These are phyloP conservation scores for Australoheros facetus DNA, from an alignment of 2,797 vertebrate genomes.

Conservation along the genomic window DNA sequence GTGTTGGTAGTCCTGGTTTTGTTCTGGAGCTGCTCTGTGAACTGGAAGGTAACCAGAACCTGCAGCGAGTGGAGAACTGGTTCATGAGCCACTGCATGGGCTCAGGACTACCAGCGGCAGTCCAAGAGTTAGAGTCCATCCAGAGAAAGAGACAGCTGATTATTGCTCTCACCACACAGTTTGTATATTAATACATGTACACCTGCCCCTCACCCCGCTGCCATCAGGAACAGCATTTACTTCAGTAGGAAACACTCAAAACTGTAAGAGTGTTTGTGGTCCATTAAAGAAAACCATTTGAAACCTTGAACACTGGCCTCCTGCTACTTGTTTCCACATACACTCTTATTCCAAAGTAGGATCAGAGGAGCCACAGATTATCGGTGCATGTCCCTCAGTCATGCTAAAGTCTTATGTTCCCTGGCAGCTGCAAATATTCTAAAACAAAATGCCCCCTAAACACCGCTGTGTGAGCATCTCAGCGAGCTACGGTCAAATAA, in stretches of 20 bases:
- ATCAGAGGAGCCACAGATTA: no score
- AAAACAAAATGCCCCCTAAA: not conserved
- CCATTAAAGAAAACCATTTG: no score
- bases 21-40: no score
- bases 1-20: not conserved
- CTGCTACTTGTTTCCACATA: no score
- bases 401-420: not conserved
- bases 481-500: not conserved
- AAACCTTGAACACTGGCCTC: no score
- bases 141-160: not conserved
- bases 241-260: not conserved
- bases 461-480: not conserved
- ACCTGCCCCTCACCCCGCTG: not conserved
- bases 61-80: not conserved
- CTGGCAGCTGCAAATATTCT: not conserved
- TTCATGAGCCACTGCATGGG: no score
- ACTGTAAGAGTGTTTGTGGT: no score
- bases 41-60: not conserved
- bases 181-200: rapidly evolving
- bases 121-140: not conserved
- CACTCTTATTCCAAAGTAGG: not conserved
- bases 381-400: no score
- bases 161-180: not conserved
- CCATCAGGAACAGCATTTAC: not conserved
- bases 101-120: not conserved